Conservation (phyloP, 2,888 invertebrate genomes). For the Beris chalybata region DNA sequence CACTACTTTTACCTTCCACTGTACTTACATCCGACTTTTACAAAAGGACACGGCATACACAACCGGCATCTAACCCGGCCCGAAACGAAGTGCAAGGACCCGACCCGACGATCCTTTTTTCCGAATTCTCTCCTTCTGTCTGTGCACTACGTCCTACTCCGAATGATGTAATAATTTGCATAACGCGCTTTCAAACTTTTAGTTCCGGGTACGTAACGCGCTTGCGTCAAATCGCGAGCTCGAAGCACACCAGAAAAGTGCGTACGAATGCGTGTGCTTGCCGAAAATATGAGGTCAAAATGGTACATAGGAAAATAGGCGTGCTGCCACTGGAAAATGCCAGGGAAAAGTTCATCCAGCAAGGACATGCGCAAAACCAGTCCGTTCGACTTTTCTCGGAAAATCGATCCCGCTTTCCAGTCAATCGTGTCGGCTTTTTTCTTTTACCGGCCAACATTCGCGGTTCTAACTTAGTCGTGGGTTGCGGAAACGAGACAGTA, state of each 20-base stretch:
- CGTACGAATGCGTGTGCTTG: conserved; percentile 29
- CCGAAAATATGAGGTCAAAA: conserved; percentile 29
- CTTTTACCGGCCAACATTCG: neutral
- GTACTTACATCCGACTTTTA: no score
- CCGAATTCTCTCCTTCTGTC: conserved; percentile 14
- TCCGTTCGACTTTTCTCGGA: conserved; percentile 19
- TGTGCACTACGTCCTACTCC: conserved; percentile 24
- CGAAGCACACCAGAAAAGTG: conserved; percentile 27
- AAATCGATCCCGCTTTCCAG: conserved; percentile 23
- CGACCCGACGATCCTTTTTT: conserved; percentile 14
- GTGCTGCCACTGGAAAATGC: conserved; percentile 32
- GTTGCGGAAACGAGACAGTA: conserved; percentile 8
- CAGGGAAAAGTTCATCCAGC: conserved; percentile 12
- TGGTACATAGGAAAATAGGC: conserved; percentile 27
- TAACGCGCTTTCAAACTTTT: conserved; percentile 11
- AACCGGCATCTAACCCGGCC: neutral
- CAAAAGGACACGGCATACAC: no score
- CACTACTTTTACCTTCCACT: no score
- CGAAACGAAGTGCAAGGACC: neutral
- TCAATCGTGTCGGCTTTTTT: neutral
- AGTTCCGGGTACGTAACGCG: conserved; percentile 27
- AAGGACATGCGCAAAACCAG: conserved; percentile 21
- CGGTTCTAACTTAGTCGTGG: neutral
- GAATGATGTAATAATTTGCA: conserved; percentile 29
- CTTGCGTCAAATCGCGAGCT: conserved; percentile 23